Evolutionary conservation across 2,888 invertebrate species (phyloP).

Genomic region (Lamproptera curius): DNA sequence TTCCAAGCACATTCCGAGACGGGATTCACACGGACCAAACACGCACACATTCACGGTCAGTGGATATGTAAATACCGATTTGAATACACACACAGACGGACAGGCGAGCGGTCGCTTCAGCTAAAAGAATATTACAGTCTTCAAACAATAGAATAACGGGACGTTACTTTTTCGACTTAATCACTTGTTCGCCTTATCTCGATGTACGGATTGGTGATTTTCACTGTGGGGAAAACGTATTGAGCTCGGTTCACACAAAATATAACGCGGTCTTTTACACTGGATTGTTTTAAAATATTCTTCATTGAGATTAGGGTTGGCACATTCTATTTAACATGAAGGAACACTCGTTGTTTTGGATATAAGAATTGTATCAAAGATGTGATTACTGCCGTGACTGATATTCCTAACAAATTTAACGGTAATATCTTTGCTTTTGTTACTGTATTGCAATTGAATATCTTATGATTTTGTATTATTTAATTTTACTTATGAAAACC

Average conservation of each 20-base stretch:
- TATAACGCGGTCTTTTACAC: not conserved
- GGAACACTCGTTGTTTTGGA: no score
- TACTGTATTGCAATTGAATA: no score
- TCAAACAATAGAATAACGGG: conserved; percentile 40
- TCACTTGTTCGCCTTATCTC: conserved; percentile 24
- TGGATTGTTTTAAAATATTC: no score
- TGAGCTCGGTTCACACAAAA: conserved; percentile 15
- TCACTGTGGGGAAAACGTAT: conserved; percentile 21
- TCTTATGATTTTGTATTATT: no score
- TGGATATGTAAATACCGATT: conserved; percentile 69
- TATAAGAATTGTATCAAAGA: no score
- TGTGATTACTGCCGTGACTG: no score
- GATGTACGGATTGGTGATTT: conserved; percentile 20
- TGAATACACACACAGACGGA: conserved; percentile 42
- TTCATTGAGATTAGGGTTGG: no score
- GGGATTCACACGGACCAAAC: conserved; percentile 62
- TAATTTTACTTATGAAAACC: no score
- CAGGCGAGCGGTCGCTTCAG: conserved; percentile 25
- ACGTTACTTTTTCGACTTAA: conserved; percentile 29
- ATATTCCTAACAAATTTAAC: no score
- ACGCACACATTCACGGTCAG: conserved; percentile 64
- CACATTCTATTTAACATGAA: no score
- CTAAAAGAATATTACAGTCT: conserved; percentile 29
- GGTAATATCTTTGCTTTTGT: no score
- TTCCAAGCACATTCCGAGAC: conserved; percentile 61